These are phyloP conservation scores for Mactromeris polynyma DNA, from an alignment of 2,888 invertebrate species.

Conservation along the genomic window DNA sequence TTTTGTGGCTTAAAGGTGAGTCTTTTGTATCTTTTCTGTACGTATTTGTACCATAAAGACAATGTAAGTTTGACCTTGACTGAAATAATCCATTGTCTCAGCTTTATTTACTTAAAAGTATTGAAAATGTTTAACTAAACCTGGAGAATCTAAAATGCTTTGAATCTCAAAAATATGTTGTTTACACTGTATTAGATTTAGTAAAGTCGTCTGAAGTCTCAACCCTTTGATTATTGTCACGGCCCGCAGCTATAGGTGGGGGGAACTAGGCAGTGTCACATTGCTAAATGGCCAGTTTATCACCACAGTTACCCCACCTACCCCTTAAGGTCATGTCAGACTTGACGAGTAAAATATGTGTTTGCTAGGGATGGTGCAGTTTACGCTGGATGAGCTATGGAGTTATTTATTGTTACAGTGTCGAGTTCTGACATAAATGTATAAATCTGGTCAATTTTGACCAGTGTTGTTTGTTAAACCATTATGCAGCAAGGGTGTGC, in stretches of 20 bases:
- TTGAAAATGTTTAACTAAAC: background rate
- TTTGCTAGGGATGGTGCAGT: slow-evolving; percentile 11
- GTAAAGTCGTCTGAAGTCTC: background rate
- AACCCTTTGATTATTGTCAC: slow-evolving; percentile 30
- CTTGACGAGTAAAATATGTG: slow-evolving; percentile 43
- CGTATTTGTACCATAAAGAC: background rate
- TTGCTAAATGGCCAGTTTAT: slow-evolving; percentile 53
- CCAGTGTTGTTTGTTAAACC: slow-evolving; percentile 6
- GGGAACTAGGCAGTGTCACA: slow-evolving; percentile 37
- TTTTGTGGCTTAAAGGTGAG: background rate
- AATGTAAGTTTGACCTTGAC: background rate
- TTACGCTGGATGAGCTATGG: background rate
- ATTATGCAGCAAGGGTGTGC: background rate
- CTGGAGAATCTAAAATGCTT: background rate
- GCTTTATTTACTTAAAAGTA: background rate
- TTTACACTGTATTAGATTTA: background rate
- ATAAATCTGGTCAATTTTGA: slow-evolving; percentile 1
- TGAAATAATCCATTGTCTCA: background rate
- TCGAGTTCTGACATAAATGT: background rate
- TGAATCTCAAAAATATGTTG: background rate
- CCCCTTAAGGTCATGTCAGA: slow-evolving; percentile 35
- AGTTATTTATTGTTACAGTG: background rate
- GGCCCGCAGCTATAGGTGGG: slow-evolving; percentile 29
- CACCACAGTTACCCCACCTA: slow-evolving; percentile 59
- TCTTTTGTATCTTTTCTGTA: background rate